Base-by-base conservation (phyloP, 30 jellyfish, hydroid and myxozoan species). In the Aurelia coerulea region DNA sequence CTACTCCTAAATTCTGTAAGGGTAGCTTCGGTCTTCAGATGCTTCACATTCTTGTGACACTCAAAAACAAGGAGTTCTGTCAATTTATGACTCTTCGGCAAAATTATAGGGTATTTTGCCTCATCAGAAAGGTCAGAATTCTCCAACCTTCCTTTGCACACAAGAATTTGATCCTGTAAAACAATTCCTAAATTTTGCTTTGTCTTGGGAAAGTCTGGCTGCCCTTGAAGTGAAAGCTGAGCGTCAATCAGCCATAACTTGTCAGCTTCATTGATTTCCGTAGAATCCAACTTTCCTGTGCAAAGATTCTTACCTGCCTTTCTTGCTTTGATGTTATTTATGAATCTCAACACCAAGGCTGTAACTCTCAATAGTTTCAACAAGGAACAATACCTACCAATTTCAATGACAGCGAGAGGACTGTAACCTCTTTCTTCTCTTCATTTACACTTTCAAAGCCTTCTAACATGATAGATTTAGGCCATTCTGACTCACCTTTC, bases 401-500 rank as follows among this genome's bases (percentile, higher is more conserved):
- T 67, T 12, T 67, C 49, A 67, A 67, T 67, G 23, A 52, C 78
- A 14, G n/a, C n/a, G n/a, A 23, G 29, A 23, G 32, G 78, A 13
- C 41, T 67, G 49, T 29, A 67, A 16, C 18, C 32, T 67, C 1
- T 35, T 29, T 67, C 78, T 67, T 67, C 78, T 67, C 78, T 3
- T 31, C 53, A 12, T 13, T 15, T 13, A 67, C 53, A 13, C 1
- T 31, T 2, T 67, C 78, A 14, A 65, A 35, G 18, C 32, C 78
- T 13, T 31, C 78, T 13, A 67, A 3, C 0, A 67, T 13, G 18
- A 1, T 0, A 58, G 52, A 11, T 52, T 64, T 64, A 15, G 90
- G 90, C 90, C 90, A 79, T 8, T 53, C 31, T 12, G 23, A 31
- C 58, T 79, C 73, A 7, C 80, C 90, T 51, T 62, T 19, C 31